Percentiles rank a stretch among this genome's conserved stretches.
Conservation (phyloP, 2,888 invertebrate genomes). For the Drosophila birchii region DNA sequence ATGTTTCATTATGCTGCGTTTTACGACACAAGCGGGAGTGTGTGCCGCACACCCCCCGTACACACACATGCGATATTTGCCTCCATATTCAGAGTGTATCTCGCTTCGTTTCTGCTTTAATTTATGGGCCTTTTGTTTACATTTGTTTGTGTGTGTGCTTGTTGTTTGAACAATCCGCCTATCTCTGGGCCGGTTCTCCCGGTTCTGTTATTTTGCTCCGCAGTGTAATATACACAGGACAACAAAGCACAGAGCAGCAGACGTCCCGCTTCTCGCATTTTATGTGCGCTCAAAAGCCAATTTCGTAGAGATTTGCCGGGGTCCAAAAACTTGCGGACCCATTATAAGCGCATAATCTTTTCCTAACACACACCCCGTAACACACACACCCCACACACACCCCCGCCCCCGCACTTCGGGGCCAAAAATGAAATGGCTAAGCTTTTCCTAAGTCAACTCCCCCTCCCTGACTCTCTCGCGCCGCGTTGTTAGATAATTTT, state of each 20-base stretch:
- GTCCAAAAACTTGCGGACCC: constrained; percentile 70
- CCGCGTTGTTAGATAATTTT: constrained; percentile 70
- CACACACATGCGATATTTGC: constrained; percentile 23
- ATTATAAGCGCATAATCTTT: constrained; percentile 79
- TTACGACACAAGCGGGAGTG: constrained; percentile 74
- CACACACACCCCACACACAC: constrained; percentile 18
- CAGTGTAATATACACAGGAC: constrained; percentile 61
- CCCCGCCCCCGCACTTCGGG: constrained; percentile 20
- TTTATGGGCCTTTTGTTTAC: constrained; percentile 63
- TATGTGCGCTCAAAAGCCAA: constrained; percentile 80
- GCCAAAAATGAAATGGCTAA: constrained; percentile 73
- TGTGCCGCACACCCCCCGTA: constrained; percentile 14
- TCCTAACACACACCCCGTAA: constrained; percentile 58
- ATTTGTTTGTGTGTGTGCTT: constrained; percentile 14
- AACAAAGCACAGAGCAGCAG: constrained; percentile 13
- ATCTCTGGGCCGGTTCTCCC: constrained; percentile 30
- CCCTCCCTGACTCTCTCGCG: constrained; percentile 3
- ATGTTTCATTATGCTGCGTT: constrained; percentile 79
- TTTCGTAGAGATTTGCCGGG: constrained; percentile 73
- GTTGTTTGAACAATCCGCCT: constrained; percentile 47
- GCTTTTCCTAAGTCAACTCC: constrained; percentile 49
- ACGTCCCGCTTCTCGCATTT: constrained; percentile 68
- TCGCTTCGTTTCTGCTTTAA: constrained; percentile 72
- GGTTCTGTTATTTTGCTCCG: constrained; percentile 56
- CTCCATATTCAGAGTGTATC: constrained; percentile 28